Evolutionary conservation across 2,113 vertebrate species (phyloP), one percentile per base, ranked within the genome.

Genomic region (Xenopus tropicalis): DNA sequence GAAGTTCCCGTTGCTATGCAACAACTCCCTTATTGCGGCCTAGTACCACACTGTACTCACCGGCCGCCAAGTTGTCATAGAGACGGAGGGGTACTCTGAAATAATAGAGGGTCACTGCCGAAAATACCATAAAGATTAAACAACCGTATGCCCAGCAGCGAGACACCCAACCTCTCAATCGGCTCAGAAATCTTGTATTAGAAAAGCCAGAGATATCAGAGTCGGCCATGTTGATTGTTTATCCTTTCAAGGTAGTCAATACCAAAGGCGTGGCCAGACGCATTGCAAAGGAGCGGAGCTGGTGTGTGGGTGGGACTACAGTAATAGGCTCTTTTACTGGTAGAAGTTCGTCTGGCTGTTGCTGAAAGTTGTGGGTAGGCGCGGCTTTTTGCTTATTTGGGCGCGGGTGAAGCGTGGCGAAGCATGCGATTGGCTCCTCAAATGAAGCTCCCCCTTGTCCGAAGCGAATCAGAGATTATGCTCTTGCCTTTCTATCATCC

Each of bases 61-160:
- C 96, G 82, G 93, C 93, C 77, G 91, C 89, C 70, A 95, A 86
- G 71, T 89, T 90, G 83, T 98, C 95, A 86, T 95, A 93, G 70
- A 98, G 85, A 79, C 94, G 94, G 79, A 97, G 88, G 71, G 95
- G 94, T 79, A 93, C 94, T 86, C 96, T 86, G 82, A 98, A 87
- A 23, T 89, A 90, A 82, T 95, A 98, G 3, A 95, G 84, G 78
- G 98, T 92, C 46, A 92, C 90, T 62, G 96, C 84, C 74, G 88
- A 89, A 77, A 93, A 92, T 79, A 90, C 86, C 20, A 95, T 83
- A 88, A 93, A 94, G 68, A 80, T 77, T 48, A 80, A 90, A 56
- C 87, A 80, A 81, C 92, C 93, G 93, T 88, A 95, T 1, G 90
- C 90, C 24, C 61, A n/a, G 48, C 66, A 23, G 70, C 43, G 90